Base-by-base conservation (phyloP, 1,140 invertebrate species). In the Carcinoscorpius rotundicauda region DNA sequence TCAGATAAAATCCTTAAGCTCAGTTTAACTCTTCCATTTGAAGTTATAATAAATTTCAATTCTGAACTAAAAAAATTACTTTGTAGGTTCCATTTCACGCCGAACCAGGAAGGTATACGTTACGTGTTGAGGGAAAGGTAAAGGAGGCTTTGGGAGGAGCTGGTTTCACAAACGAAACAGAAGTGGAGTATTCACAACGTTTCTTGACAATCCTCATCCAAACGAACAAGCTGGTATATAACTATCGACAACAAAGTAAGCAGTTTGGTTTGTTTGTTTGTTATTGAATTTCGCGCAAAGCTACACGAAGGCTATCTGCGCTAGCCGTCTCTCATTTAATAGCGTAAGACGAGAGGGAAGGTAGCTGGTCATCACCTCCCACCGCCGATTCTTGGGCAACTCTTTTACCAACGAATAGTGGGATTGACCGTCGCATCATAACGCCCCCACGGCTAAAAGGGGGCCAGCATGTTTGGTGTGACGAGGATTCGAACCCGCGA, bases 151-250 rank as follows among this genome's bases (percentile, higher is more conserved):
- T 71, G 6, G 76, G 76, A 4, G 77, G 76, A n/a, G 74, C 74
- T n/a, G 66, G 75, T 56, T 80, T 80, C 66, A 53, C 67, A 6
- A 72, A 76, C 55, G 74, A 75, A 57, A 76, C 76, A 4, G 66
- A 69, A 9, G 67, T 80, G 0, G 61, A 66, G 5, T 80, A 78
- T 64, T 76, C 74, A 4, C 70, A 75, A n/a, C 70, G 74, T n/a
- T 80, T 80, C 65, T 72, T 80, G 1, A 77, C 79, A 58, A 78
- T 80, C 53, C 69, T 80, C 8, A 76, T 80, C 58, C 77, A 80
- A 67, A 79, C 78, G 4, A 80, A 74, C 68, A 71, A 77, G 50
- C 72, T 77, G 48, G 74, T 79, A n/a, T 81, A 78, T 68, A 77
- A 73, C 56, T 72, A 74, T 9, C 74, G 74, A 48, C 77, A 79